Percentiles rank a stretch among this genome's conserved stretches.
Evolutionary conservation across 2,797 vertebrate genomes (phyloP).

Genomic region (Micropoecilia bifurca): DNA sequence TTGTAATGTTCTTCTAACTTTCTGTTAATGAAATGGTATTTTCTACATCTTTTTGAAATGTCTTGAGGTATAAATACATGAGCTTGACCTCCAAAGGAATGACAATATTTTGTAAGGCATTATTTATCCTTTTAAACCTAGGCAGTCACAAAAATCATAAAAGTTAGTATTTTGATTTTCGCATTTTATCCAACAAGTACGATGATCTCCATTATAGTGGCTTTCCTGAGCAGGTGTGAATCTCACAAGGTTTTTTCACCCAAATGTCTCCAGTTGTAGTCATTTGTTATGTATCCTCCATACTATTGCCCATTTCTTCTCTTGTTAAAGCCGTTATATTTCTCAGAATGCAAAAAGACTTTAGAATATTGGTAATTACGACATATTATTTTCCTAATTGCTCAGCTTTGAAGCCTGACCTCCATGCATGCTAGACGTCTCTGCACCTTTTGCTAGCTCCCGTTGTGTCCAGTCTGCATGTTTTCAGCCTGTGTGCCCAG

Average conservation of each 20-base stretch:
- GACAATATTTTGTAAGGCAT: background rate
- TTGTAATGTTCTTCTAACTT: background rate
- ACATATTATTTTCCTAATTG: slow-evolving; percentile 12
- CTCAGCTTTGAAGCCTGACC: slow-evolving; percentile 22
- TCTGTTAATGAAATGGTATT: background rate
- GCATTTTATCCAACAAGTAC: too few species aligned
- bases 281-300: too few species aligned
- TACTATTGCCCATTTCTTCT: too few species aligned
- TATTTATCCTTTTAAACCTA: background rate
- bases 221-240: too few species aligned
- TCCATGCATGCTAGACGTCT: background rate
- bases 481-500: slow-evolving; percentile 47
- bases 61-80: background rate
- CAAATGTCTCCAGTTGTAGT: too few species aligned
- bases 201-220: too few species aligned
- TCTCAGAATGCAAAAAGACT: background rate
- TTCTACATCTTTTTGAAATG: background rate
- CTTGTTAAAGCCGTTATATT: background rate
- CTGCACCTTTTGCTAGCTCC: slow-evolving; percentile 26
- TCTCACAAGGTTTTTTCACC: too few species aligned
- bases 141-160: too few species aligned
- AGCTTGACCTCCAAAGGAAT: background rate
- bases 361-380: background rate
- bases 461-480: slow-evolving; percentile 44
- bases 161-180: too few species aligned